Conservation (phyloP, 2,113 vertebrate genomes). For the Oncorhynchus masou region DNA sequence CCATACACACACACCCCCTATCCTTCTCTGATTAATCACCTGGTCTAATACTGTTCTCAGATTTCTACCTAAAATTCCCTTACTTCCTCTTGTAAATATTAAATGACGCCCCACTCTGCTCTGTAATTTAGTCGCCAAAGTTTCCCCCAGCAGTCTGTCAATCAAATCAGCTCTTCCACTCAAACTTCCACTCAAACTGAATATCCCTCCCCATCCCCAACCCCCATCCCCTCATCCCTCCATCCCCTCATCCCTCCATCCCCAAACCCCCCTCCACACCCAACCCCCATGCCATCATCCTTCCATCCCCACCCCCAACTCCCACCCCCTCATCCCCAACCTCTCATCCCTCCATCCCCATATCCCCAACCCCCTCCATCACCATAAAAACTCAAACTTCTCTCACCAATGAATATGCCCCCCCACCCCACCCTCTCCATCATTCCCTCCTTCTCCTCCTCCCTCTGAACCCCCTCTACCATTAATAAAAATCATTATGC, state of each 20-base stretch:
- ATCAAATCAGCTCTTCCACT: slow-evolving; percentile 11
- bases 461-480: background rate
- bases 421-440: background rate
- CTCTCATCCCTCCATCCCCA: background rate
- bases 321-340: no score
- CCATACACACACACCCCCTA: background rate
- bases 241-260: no score
- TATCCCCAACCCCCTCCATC: slow-evolving; percentile 6
- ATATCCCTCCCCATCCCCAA: background rate
- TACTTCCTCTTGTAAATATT: slow-evolving; percentile 37
- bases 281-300: no score
- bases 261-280: background rate
- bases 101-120: slow-evolving; percentile 18
- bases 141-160: slow-evolving; percentile 16
- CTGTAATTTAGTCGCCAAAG: slow-evolving; percentile 23
- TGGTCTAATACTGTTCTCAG: slow-evolving; percentile 11
- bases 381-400: background rate
- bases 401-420: background rate
- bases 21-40: slow-evolving; percentile 27
- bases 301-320: no score
- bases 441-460: background rate
- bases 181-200: background rate
- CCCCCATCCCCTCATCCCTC: background rate
- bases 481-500: background rate
- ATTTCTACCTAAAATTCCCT: slow-evolving; percentile 24